Conservation (phyloP, 2,113 vertebrate genomes). For the Psammodynastes pulverulentus region DNA sequence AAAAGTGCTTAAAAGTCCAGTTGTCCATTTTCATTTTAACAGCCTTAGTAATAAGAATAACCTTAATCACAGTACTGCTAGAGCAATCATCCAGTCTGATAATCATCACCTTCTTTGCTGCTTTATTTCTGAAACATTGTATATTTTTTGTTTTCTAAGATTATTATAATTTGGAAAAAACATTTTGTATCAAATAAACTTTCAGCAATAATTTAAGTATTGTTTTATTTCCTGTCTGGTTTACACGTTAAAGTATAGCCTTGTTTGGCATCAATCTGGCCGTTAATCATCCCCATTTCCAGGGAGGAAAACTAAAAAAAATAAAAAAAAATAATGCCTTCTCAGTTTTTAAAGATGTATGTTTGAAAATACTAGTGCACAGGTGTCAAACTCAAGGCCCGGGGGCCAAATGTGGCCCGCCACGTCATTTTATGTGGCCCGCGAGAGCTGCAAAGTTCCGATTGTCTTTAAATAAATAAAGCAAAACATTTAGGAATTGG, state of each 20-base stretch:
- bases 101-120: not conserved
- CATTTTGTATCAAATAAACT: constrained; percentile 27
- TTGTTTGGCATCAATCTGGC: not conserved
- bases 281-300: not conserved
- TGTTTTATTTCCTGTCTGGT: not conserved
- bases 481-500: no score
- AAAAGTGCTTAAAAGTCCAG: not conserved
- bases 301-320: no score
- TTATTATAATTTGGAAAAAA: constrained; percentile 1
- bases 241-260: not conserved
- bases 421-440: no score
- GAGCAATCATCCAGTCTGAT: not conserved
- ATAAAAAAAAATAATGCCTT: not conserved
- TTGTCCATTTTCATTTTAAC: constrained; percentile 7
- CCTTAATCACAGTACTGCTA: not conserved
- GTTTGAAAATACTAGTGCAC: not conserved
- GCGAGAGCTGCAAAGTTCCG: no score
- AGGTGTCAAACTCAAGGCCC: no score
- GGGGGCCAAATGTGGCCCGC: no score
- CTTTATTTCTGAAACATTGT: constrained; percentile 10
- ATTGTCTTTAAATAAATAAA: no score
- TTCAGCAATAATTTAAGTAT: not conserved
- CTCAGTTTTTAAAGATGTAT: not conserved
- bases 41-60: constrained; percentile 3
- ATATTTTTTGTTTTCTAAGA: constrained; percentile 6